phyloP scores from a whole-genome alignment of 2,888 invertebrate genomes.

The Mesoligia furuncula region DNA sequence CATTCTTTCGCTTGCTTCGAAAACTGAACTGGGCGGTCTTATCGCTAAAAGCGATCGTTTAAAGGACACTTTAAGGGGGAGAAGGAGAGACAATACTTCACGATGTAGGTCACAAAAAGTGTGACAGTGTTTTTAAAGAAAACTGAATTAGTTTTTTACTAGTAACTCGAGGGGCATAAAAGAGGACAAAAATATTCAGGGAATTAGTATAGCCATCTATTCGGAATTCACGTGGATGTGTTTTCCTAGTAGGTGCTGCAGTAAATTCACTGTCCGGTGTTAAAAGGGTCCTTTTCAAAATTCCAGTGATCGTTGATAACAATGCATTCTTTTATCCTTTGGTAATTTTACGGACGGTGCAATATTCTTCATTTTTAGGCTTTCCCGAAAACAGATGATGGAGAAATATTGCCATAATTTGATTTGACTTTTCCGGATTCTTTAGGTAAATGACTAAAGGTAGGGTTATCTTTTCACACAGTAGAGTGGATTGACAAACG shows the following conservation, averaged over 20 bases:
- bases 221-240: slow-evolving; percentile 6
- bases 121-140: background rate
- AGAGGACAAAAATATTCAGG: background rate
- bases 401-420: background rate
- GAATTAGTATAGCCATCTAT: slow-evolving; percentile 7
- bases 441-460: background rate
- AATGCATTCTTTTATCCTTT: background rate
- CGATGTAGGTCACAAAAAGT: background rate
- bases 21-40: background rate
- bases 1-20: slow-evolving; percentile 6
- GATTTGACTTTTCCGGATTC: background rate
- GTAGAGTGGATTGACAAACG: background rate
- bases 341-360: background rate
- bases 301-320: background rate
- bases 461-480: background rate
- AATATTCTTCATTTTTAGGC: background rate
- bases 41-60: background rate
- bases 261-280: background rate
- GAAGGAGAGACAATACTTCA: too few relatives aligned
- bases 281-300: background rate
- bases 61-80: background rate
- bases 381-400: background rate
- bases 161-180: background rate
- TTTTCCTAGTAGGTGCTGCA: background rate
- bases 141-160: slow-evolving; percentile 11